Evolutionary conservation across 2,797 vertebrate genomes (phyloP), one percentile per base, ranked within the genome.

Genomic region (Saxicola maurus): DNA sequence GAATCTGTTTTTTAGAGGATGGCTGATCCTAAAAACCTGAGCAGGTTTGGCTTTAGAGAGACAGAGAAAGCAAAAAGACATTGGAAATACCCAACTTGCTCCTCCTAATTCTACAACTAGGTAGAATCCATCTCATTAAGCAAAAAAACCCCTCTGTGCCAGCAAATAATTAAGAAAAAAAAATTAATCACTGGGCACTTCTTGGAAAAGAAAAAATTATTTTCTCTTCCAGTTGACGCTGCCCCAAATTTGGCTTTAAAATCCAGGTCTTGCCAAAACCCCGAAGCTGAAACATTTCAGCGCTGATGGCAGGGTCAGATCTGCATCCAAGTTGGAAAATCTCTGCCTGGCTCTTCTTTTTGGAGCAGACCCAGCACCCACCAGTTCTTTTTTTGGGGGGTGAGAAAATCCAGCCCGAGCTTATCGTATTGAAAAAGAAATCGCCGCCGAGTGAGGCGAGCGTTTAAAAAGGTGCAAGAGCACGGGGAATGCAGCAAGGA

Each of bases 241-340:
- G 52, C 56, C 87, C 23, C 67, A 82, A 46, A 76, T 42, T 73
- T 48, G 45, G 56, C 31, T 89, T 91, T 52, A 64, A 83, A 87
- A 76, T 3, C 28, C 46, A n/a, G 38, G 51, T 38, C 43, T 68
- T 86, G 88, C 84, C 88, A 94, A 74, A 81, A 72, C n/a, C 56
- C 27, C 7, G 20, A 91, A 68, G 60, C 88, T 91, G 90, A 90
- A 92, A 87, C 2, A 7, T 83, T 89, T 94, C 94, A 89, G 49
- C 0, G 5, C 31, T 30, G 56, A 69, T 56, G 64, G 40, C 0
- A 0, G 73, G 84, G 59, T 87, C 82, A 85, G 82, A 82, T 81
- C 76, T 61, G 35, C 6, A 0, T 82, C 92, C 91, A 87, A 4
- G 62, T 89, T 85, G 1, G 10, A 69, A 86, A 73, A 83, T 40